Evolutionary conservation across 1,140 invertebrate species (phyloP).

Genomic region (Scaptomyza pallida): DNA sequence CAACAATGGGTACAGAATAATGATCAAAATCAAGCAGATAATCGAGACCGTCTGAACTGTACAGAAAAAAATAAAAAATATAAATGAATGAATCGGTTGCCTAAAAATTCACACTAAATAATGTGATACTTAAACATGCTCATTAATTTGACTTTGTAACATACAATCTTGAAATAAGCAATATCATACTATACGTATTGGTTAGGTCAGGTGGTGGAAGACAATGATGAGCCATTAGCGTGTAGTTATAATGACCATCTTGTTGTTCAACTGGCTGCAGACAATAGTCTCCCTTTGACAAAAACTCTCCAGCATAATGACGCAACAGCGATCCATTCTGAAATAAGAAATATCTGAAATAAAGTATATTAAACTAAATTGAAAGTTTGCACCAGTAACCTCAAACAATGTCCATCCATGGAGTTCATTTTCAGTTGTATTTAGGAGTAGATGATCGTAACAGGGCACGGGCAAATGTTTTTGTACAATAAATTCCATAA

Average conservation of each 20-base stretch:
- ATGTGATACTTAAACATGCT: too few relatives aligned
- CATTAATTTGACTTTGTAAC: too few relatives aligned
- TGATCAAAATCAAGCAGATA: conserved; percentile 88
- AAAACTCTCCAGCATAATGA: neutral
- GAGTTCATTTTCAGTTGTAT: neutral
- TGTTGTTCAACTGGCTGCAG: conserved; percentile 27
- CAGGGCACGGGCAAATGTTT: conserved; percentile 52
- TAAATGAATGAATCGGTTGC: too few relatives aligned
- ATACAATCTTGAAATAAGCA: neutral
- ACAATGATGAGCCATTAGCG: conserved; percentile 5
- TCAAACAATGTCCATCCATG: conserved; percentile 52
- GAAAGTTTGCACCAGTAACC: conserved; percentile 18
- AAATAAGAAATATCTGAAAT: too few relatives aligned
- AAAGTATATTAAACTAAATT: neutral
- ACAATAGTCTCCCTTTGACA: conserved; percentile 50
- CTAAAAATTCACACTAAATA: too few relatives aligned
- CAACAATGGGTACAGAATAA: conserved; percentile 88
- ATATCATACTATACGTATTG: conserved; percentile 17
- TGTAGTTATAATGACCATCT: neutral
- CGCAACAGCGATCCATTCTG: conserved; percentile 52
- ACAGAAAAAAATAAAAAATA: too few relatives aligned
- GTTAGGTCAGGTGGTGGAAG: neutral
- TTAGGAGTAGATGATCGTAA: neutral
- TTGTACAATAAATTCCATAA: conserved; percentile 37
- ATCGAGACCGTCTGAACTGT: conserved; percentile 88